Conservation (phyloP, 2,113 vertebrate genomes). For the Vimba vimba region DNA sequence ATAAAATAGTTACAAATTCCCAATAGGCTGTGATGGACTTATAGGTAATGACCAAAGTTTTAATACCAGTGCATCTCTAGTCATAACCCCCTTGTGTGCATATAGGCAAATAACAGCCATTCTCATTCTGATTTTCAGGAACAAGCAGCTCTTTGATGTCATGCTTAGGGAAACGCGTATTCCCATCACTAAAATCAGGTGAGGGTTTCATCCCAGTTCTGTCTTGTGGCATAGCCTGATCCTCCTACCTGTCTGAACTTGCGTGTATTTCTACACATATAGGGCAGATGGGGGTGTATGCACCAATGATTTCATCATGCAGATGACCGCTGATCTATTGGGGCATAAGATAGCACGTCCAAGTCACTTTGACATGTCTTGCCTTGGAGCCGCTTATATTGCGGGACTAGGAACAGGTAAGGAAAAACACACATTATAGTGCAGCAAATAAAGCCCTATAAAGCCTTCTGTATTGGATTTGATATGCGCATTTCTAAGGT, state of each 20-base stretch:
- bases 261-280: conserved; percentile 3
- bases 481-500: not conserved
- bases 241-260: not conserved
- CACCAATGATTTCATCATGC: conserved; percentile 92
- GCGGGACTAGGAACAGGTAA: conserved; percentile 91
- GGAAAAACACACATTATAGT: conserved; percentile 23
- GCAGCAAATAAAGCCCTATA: not conserved
- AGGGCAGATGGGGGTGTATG: conserved; percentile 95
- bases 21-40: not conserved
- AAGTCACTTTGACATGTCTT: conserved; percentile 86
- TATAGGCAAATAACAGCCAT: not conserved
- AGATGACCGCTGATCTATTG: conserved; percentile 93
- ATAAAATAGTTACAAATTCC: not conserved
- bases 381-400: conserved; percentile 91
- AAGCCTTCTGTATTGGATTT: not conserved
- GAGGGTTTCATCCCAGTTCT: not conserved
- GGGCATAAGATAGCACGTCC: conserved; percentile 82
- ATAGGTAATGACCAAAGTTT: not conserved
- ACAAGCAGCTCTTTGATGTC: conserved; percentile 90
- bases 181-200: conserved; percentile 87
- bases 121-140: conserved; percentile 71
- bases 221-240: not conserved
- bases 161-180: conserved; percentile 85
- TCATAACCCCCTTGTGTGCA: not conserved
- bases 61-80: not conserved